Conservation (phyloP, 2,113 vertebrate species). For the Oryzias woworae region DNA sequence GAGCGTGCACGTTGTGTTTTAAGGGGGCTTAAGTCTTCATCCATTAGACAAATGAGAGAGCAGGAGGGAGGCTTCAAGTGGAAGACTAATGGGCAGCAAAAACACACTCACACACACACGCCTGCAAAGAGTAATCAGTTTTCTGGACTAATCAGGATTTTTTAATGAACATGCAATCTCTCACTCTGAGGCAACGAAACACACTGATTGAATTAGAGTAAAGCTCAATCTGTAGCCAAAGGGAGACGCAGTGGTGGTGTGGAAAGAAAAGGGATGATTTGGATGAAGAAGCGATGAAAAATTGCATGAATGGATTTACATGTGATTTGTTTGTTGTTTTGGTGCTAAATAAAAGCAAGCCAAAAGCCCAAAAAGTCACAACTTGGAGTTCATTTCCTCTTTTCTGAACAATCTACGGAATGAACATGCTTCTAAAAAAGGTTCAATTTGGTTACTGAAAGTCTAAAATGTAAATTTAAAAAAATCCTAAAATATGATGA, state of each 20-base stretch:
- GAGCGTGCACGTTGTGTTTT: constrained; percentile 33
- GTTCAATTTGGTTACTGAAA: too few relatives aligned
- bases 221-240: neutral
- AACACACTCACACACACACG: constrained; percentile 2
- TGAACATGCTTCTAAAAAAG: too few relatives aligned
- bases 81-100: constrained; percentile 28
- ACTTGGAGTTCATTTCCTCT: too few relatives aligned
- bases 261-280: neutral
- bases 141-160: constrained; percentile 50
- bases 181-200: constrained; percentile 38
- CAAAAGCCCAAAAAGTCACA: neutral
- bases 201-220: constrained; percentile 47
- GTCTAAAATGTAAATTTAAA: too few relatives aligned
- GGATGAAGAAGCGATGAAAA: neutral
- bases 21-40: constrained; percentile 49
- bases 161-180: constrained; percentile 49
- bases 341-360: constrained; percentile 4
- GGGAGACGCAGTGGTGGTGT: neutral
- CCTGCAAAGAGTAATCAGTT: constrained; percentile 35
- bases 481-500: too few relatives aligned
- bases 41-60: constrained; percentile 60
- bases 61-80: constrained; percentile 36
- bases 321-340: constrained; percentile 1
- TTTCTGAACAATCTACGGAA: too few relatives aligned
- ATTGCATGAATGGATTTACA: constrained; percentile 4